A percentile compares a stretch with the other conserved stretches of the same genome.
Conservation (phyloP, 2,797 vertebrate genomes). For the Hippoglossus hippoglossus region DNA sequence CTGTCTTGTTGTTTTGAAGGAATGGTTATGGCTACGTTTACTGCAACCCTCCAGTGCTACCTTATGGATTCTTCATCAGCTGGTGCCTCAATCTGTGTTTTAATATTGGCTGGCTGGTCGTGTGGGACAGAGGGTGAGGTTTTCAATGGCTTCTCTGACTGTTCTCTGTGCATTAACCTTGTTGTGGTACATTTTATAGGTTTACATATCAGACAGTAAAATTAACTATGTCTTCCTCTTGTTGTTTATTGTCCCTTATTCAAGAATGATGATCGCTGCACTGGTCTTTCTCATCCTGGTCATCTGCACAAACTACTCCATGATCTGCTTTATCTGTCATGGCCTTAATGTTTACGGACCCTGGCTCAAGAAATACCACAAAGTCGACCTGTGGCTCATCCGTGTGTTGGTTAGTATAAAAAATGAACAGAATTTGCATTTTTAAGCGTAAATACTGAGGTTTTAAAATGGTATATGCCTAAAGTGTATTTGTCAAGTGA, state of each 20-base stretch:
- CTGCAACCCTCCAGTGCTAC: conserved; percentile 78
- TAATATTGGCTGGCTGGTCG: conserved; percentile 77
- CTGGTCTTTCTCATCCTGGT: conserved; percentile 84
- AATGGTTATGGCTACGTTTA: conserved; percentile 80
- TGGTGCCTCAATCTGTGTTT: conserved; percentile 80
- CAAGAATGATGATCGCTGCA: conserved; percentile 83
- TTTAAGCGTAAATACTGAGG: too few relatives aligned
- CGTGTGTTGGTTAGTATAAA: conserved; percentile 81
- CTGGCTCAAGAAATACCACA: conserved; percentile 86
- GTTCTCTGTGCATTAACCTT: background rate
- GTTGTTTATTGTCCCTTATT: conserved; percentile 10
- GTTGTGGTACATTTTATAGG: too few relatives aligned
- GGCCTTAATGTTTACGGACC: conserved; percentile 79
- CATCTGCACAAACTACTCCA: conserved; percentile 79
- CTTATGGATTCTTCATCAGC: conserved; percentile 80
- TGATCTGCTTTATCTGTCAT: conserved; percentile 78
- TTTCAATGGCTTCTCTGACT: background rate
- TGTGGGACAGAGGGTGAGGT: conserved; percentile 79
- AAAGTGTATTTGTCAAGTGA: background rate
- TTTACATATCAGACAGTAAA: background rate
- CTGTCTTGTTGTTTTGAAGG: conserved; percentile 50
- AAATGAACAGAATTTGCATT: too few relatives aligned
- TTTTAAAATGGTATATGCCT: background rate
- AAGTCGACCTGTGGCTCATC: conserved; percentile 86
- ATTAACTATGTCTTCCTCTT: conserved; percentile 4